A percentile compares a stretch with the other conserved stretches of the same genome.
Evolutionary conservation across 2,113 vertebrate species (phyloP).

Genomic region (Meriones unguiculatus): DNA sequence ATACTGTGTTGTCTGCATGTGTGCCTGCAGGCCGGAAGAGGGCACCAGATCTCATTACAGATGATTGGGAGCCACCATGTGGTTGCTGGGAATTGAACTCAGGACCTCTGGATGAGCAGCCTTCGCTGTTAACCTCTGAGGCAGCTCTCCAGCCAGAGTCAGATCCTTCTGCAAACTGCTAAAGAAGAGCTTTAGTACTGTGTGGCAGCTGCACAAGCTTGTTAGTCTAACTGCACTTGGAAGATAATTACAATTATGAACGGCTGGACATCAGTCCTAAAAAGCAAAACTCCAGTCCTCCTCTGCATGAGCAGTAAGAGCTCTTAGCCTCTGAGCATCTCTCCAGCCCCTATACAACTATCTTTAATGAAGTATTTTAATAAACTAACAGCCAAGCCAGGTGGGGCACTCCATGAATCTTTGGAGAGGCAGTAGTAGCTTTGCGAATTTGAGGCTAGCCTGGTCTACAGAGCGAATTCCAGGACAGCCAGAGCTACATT

Average conservation of each 20-base stretch:
- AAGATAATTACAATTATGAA: neutral
- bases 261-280: neutral
- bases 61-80: too few relatives aligned
- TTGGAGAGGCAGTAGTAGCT: neutral
- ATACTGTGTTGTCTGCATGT: too few relatives aligned
- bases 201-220: neutral
- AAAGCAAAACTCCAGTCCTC: neutral
- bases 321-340: neutral
- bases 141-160: neutral
- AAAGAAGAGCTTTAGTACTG: slow-evolving; percentile 11
- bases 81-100: too few relatives aligned
- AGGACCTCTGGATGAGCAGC: too few relatives aligned
- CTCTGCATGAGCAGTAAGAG: neutral
- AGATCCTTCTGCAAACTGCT: slow-evolving; percentile 9
- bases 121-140: too few relatives aligned
- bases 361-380: slow-evolving; percentile 2
- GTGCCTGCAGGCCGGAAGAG: too few relatives aligned
- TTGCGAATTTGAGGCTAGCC: neutral
- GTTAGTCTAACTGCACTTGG: neutral
- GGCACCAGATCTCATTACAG: too few relatives aligned
- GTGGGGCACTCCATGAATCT: neutral
- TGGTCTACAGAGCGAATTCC: neutral
- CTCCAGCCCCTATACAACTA: neutral
- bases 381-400: neutral
- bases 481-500: neutral